phyloP scores from a whole-genome alignment of 2,113 vertebrate genomes.

The Eolophus roseicapilla region DNA sequence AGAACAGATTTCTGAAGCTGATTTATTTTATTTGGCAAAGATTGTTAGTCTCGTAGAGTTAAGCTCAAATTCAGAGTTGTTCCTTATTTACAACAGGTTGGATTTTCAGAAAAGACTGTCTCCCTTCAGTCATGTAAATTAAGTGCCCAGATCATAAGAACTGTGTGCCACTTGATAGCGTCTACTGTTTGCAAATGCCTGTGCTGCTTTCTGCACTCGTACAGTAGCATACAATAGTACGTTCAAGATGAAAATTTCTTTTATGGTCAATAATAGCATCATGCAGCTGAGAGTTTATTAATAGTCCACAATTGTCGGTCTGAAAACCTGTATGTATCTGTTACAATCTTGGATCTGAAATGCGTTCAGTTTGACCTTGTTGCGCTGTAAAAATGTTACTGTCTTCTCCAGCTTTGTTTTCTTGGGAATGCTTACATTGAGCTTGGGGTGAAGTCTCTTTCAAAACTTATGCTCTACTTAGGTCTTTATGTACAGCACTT shows the following conservation, averaged over 20 bases:
- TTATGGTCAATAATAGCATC: slow-evolving; percentile 18
- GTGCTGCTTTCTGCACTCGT: background rate
- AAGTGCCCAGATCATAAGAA: background rate
- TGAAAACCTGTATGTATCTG: slow-evolving; percentile 28
- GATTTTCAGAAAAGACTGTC: background rate
- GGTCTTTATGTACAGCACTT: background rate
- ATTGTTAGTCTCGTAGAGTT: background rate
- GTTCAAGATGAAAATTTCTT: slow-evolving; percentile 20
- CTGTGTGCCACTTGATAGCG: background rate
- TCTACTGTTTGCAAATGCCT: slow-evolving; percentile 17
- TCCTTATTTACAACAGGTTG: background rate
- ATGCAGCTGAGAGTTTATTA: slow-evolving; percentile 46
- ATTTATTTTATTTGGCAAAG: background rate
- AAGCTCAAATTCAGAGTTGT: background rate
- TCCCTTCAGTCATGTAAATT: background rate
- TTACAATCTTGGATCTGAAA: background rate
- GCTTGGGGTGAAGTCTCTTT: background rate
- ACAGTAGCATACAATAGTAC: background rate
- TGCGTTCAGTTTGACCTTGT: background rate
- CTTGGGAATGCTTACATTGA: background rate
- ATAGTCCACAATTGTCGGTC: slow-evolving; percentile 36
- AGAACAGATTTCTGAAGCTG: background rate
- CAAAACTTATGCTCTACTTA: background rate
- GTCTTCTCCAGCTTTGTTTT: background rate
- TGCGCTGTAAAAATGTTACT: background rate